Evolutionary conservation across 1,140 invertebrate genomes (phyloP).

Genomic region (Leptinotarsa lineolata): DNA sequence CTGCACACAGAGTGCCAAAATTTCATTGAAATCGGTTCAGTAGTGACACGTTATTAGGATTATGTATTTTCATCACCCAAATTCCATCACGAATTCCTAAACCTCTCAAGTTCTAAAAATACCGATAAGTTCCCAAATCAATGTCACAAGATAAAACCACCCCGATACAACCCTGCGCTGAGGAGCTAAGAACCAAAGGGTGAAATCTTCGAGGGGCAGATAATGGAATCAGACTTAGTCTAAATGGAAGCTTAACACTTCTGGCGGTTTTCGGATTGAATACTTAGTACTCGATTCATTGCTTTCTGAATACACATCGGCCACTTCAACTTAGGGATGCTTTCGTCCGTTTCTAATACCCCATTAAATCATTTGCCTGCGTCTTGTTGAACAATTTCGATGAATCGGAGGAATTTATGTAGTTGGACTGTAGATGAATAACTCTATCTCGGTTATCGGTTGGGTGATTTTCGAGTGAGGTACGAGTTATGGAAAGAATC

Average conservation of each 20-base stretch:
- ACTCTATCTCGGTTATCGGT: not conserved
- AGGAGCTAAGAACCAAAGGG: conserved; percentile 38
- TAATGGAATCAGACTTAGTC: conserved; percentile 53
- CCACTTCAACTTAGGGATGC: conserved; percentile 43
- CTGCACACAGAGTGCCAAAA: too few species aligned
- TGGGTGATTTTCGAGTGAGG: not conserved
- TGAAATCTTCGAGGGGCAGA: conserved; percentile 49
- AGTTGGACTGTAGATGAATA: not conserved
- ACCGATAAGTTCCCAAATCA: too few species aligned
- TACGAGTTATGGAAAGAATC: too few species aligned
- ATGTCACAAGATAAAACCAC: too few species aligned
- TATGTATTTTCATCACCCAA: too few species aligned
- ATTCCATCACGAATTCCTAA: too few species aligned
- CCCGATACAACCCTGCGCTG: conserved; percentile 19
- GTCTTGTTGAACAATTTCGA: conserved; percentile 32
- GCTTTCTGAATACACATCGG: conserved; percentile 50
- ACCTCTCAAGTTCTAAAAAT: too few species aligned
- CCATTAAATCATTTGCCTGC: conserved; percentile 41
- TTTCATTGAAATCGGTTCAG: too few species aligned
- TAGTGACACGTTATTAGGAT: too few species aligned
- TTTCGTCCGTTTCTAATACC: conserved; percentile 36
- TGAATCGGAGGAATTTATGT: conserved; percentile 7
- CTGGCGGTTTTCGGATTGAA: conserved; percentile 51
- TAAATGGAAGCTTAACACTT: conserved; percentile 53
- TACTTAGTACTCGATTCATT: conserved; percentile 50